A percentile compares a stretch with the other conserved stretches of the same genome.
Conservation (phyloP, 2,113 vertebrate genomes). For the Nansenia antarctica region DNA sequence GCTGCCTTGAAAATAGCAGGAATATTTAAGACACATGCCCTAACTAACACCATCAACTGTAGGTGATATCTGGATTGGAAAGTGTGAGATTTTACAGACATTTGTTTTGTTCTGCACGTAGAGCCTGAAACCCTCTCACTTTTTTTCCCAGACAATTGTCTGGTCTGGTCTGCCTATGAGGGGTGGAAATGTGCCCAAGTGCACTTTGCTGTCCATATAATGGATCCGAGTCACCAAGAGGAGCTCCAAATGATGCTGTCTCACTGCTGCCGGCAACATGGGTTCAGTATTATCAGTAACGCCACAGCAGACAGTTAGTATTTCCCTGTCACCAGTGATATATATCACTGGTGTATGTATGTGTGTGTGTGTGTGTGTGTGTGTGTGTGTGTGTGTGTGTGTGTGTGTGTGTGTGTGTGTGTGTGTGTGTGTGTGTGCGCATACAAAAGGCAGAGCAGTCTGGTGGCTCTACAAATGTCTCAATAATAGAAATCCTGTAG, state of each 20-base stretch:
- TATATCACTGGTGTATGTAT: not conserved
- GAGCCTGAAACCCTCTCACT: no score
- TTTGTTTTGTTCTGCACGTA: no score
- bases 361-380: conserved; percentile 8
- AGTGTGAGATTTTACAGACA: not conserved
- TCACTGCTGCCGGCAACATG: not conserved
- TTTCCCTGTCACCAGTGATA: not conserved
- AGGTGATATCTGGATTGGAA: not conserved
- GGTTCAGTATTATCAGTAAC: not conserved
- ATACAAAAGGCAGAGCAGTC: not conserved
- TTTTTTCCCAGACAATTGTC: not conserved
- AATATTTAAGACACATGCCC: no score
- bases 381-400: not conserved
- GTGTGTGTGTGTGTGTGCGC: conserved; percentile 1
- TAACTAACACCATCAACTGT: no score
- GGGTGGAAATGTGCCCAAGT: not conserved
- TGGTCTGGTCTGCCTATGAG: not conserved
- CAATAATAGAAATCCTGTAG: not conserved
- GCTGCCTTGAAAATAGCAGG: no score
- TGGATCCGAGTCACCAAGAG: not conserved
- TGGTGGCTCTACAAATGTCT: no score
- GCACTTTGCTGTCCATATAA: not conserved
- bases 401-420: not conserved
- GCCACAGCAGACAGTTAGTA: not conserved
- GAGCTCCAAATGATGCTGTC: not conserved